Base-by-base conservation (phyloP, 2,888 invertebrate species). In the Oligia latruncula region DNA sequence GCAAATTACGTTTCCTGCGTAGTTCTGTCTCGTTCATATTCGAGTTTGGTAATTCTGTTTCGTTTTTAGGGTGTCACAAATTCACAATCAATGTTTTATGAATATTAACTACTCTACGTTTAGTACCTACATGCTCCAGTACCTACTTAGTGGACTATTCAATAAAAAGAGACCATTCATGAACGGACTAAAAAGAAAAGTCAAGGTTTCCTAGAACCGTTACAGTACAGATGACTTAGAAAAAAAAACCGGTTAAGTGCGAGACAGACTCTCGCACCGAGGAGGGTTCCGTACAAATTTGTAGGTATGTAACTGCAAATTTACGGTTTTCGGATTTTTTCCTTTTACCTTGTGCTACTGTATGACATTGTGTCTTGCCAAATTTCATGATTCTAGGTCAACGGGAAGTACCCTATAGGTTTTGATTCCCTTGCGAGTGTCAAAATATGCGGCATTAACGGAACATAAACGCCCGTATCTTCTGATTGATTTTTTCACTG, bases 1-100 rank as follows among this genome's bases (percentile, higher is more conserved):
- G 40, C 65, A 40, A 58, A 62, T 55, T 65, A 65, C 20, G 29
- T 65, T 62, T 79, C 66, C 68, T 82, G 75, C 74, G 82, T 68
- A 78, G 65, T 74, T 74, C 40, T 68, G 46, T 62, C 29, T 62
- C 29, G 71, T 67, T 46, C 58, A 13, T 49, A 78, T 40, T 40
- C 43, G 29, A 68, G 35, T 73, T 78, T 40, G 70, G 35, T 60
- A 40, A 65, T 79, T 70, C n/a, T 46, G 43, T 60, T 55, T 72
- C 35, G n/a, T 40, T 68, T 71, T 60, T 77, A 67, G 20, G 46
- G 15, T 6, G 9, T 15, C 62, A 71, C 29, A 29, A 29, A 29
- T 29, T 29, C 29, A 29, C 46, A 62, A 77, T 77, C 40, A 64
- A 81, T 58, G 29, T 68, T 66, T 46, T 55, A 62, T 81, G 49